Evolutionary conservation across 2,797 vertebrate species (phyloP).

Genomic region (Peromyscus aztecus): DNA sequence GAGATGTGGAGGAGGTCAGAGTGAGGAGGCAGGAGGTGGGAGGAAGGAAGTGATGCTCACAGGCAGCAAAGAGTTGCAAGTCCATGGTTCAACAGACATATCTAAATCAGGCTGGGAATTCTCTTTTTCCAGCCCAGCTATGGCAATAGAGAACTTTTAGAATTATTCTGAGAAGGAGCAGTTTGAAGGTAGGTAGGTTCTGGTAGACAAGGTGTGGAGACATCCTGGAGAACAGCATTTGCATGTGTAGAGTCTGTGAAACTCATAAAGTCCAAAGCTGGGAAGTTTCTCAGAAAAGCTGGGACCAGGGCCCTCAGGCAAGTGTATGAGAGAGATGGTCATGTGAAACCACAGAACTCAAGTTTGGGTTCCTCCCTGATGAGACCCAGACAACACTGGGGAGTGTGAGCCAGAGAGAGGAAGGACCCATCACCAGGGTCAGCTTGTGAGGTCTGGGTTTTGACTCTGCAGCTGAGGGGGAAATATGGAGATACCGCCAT

Average conservation of each 20-base stretch:
- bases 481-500: conserved; percentile 87
- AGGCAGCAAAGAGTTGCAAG: background rate
- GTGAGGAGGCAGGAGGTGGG: background rate
- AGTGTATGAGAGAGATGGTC: rapidly evolving
- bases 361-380: background rate
- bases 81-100: background rate
- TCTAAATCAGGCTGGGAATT: background rate
- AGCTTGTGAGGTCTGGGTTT: background rate
- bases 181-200: background rate
- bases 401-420: background rate
- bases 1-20: background rate
- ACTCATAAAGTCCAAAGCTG: background rate
- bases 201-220: background rate
- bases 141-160: background rate
- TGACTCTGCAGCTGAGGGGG: conserved; percentile 81
- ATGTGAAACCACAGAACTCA: background rate
- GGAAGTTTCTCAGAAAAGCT: background rate
- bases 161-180: background rate
- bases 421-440: background rate
- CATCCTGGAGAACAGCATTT: background rate
- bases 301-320: no score
- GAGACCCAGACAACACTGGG: background rate
- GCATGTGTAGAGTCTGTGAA: background rate
- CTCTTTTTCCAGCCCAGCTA: background rate
- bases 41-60: background rate